These are phyloP conservation scores for Dinothrombium tinctorium DNA, from an alignment of 1,140 invertebrate genomes.

Conservation along the genomic window DNA sequence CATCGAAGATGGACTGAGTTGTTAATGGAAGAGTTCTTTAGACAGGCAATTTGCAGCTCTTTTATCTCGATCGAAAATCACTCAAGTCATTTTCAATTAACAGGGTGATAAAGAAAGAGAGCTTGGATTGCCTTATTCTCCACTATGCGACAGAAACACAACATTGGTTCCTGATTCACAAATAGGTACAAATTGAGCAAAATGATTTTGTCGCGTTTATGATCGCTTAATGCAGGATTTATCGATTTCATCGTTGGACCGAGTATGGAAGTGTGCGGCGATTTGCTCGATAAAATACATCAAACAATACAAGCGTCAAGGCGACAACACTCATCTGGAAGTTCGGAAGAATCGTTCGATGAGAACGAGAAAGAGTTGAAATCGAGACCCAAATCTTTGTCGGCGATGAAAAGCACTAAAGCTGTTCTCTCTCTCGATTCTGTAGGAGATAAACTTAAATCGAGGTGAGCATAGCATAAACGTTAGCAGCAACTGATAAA, in stretches of 20 bases:
- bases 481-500: conserved; percentile 1
- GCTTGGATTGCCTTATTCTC: conserved; percentile 70
- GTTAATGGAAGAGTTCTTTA: conserved; percentile 82
- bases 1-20: conserved; percentile 75
- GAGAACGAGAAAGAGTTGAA: not conserved
- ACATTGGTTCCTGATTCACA: conserved; percentile 84
- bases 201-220: not conserved
- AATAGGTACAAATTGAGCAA: conserved; percentile 32
- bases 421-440: conserved; percentile 1
- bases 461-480: not conserved
- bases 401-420: not conserved
- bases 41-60: conserved; percentile 30
- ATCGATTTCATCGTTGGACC: conserved; percentile 96
- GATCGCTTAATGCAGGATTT: conserved; percentile 35
- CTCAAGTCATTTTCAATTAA: not conserved
- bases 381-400: conserved; percentile 6
- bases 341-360: not conserved
- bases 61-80: not conserved
- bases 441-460: not conserved
- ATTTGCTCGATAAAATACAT: conserved; percentile 45
- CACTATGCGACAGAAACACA: conserved; percentile 84
- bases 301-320: conserved; percentile 14
- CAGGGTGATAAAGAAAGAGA: conserved; percentile 72
- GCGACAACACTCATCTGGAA: conserved; percentile 3
- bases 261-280: conserved; percentile 73